These are phyloP conservation scores for Brachionus sp. DNA, from an alignment of 1,140 invertebrate species.

Conservation along the genomic window DNA sequence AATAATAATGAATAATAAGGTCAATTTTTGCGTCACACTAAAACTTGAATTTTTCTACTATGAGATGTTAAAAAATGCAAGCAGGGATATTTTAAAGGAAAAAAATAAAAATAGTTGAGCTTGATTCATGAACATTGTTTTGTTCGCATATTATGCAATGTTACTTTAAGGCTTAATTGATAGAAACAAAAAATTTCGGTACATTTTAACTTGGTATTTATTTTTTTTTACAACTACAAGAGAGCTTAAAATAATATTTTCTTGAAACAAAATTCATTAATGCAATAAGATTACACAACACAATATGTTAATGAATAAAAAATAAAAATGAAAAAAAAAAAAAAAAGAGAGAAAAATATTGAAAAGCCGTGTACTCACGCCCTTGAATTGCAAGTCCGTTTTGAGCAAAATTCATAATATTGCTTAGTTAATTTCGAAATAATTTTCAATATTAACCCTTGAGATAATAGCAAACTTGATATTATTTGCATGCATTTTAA, in stretches of 20 bases:
- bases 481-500: neutral
- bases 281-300: neutral
- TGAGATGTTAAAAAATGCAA: too few species aligned
- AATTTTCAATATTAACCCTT: slow-evolving; percentile 25
- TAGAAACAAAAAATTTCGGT: neutral
- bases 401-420: neutral
- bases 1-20: neutral
- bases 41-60: too few species aligned
- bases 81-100: too few species aligned
- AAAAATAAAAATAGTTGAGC: neutral
- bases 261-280: neutral
- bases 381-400: neutral
- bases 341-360: neutral
- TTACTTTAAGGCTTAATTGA: neutral
- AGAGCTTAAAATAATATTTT: neutral
- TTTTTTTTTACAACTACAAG: neutral
- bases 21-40: neutral
- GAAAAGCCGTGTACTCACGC: neutral
- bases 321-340: neutral
- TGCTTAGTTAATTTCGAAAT: slow-evolving; percentile 4
- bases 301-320: slow-evolving; percentile 32
- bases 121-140: neutral
- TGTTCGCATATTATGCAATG: neutral
- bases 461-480: slow-evolving; percentile 36
- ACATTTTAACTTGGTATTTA: neutral